A percentile compares a stretch with the other conserved stretches of the same genome.
Conservation (phyloP, 92 coral and sea anemone species). For the Palythoa grandis region DNA sequence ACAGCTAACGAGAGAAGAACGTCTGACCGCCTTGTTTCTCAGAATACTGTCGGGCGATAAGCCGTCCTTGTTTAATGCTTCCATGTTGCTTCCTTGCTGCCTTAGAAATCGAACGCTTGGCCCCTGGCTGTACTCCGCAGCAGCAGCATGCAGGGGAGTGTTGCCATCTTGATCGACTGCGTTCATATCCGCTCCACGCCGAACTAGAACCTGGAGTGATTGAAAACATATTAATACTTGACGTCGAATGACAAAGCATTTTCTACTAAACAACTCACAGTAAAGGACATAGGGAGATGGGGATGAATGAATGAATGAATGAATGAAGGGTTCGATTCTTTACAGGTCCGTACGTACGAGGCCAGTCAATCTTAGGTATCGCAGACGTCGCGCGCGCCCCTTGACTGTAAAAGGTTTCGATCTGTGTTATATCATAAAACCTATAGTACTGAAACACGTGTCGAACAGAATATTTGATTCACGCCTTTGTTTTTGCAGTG, state of each 20-base stretch:
- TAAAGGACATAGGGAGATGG: no score
- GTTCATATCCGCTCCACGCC: conserved; percentile 25
- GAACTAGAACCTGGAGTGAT: neutral
- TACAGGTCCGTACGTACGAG: no score
- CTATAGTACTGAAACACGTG: no score
- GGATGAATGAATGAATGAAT: no score
- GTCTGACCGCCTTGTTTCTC: neutral
- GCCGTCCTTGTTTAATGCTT: conserved; percentile 12
- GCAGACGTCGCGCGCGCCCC: no score
- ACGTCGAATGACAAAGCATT: neutral
- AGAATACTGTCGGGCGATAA: conserved; percentile 13
- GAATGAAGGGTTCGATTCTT: no score
- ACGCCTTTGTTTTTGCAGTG: no score
- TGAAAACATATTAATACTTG: neutral
- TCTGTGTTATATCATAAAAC: no score
- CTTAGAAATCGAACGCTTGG: neutral
- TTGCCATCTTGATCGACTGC: conserved; percentile 32
- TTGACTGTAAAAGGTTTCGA: no score
- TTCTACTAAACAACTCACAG: no score
- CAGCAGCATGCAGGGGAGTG: conserved; percentile 28
- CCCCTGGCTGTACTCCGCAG: conserved; percentile 19
- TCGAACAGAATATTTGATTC: no score
- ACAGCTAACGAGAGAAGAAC: conserved; percentile 20
- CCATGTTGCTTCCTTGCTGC: conserved; percentile 29
- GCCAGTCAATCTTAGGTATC: no score